A percentile compares a stretch with the other conserved stretches of the same genome.
Evolutionary conservation across 2,888 invertebrate species (phyloP).

Genomic region (Atrina japonica): DNA sequence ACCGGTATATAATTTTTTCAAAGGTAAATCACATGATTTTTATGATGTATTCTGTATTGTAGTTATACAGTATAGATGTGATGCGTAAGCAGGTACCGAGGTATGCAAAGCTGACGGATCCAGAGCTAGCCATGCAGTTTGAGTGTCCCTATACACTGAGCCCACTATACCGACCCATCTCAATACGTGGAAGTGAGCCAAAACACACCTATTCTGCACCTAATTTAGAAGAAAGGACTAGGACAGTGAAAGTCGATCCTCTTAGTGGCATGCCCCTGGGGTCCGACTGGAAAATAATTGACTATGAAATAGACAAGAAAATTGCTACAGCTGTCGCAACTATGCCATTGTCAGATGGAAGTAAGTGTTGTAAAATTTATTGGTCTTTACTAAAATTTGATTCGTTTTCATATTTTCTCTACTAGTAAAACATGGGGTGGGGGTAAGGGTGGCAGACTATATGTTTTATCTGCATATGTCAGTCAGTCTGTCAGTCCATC

Average conservation of each 20-base stretch:
- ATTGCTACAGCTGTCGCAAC: conserved; percentile 65
- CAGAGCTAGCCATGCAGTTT: conserved; percentile 63
- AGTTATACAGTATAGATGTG: conserved; percentile 72
- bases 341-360: conserved; percentile 75
- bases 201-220: conserved; percentile 76
- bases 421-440: no score
- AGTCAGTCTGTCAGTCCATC: no score
- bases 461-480: no score
- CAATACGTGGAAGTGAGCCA: conserved; percentile 74
- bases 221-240: conserved; percentile 74
- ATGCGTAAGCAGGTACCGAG: conserved; percentile 74
- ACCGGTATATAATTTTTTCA: no score
- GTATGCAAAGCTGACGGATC: conserved; percentile 71
- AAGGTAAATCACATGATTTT: no score
- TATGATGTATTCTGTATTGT: no score
- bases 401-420: no score
- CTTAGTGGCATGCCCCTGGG: conserved; percentile 70
- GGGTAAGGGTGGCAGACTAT: no score
- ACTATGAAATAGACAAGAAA: conserved; percentile 72
- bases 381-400: not conserved
- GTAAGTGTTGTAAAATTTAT: conserved; percentile 50
- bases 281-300: conserved; percentile 72
- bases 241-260: conserved; percentile 76
- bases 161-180: conserved; percentile 75
- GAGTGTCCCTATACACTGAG: conserved; percentile 78